phyloP scores from a whole-genome alignment of 2,797 vertebrate species.

The Melanotaenia pygmaea region DNA sequence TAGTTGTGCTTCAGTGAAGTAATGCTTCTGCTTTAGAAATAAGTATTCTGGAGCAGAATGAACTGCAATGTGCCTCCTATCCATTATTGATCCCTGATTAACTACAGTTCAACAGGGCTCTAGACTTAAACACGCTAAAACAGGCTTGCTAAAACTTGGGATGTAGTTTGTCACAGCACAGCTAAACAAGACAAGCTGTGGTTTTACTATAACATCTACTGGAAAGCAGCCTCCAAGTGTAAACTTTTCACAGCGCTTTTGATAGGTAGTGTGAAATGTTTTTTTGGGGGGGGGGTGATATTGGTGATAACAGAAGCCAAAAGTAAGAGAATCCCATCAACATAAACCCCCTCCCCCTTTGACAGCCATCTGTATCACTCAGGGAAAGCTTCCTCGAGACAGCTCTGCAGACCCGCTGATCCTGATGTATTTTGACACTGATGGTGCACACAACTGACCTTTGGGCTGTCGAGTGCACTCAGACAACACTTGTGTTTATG shows the following conservation, averaged over 20 bases:
- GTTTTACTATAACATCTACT: slow-evolving; percentile 3
- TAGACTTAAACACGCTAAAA: slow-evolving; percentile 26
- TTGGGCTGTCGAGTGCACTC: slow-evolving; percentile 72
- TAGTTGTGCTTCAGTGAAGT: slow-evolving; percentile 65
- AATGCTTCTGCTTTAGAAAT: slow-evolving; percentile 46
- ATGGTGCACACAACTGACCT: slow-evolving; percentile 77
- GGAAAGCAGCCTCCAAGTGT: slow-evolving; percentile 9
- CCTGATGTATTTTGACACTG: slow-evolving; percentile 80
- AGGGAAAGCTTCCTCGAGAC: slow-evolving; percentile 53
- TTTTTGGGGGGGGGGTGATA: slow-evolving; percentile 28
- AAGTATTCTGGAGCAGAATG: slow-evolving; percentile 59
- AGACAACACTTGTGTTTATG: slow-evolving; percentile 84
- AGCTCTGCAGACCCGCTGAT: slow-evolving; percentile 64
- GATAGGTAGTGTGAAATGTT: slow-evolving; percentile 31
- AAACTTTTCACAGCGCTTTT: slow-evolving; percentile 21
- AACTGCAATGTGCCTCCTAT: slow-evolving; percentile 61
- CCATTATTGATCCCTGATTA: slow-evolving; percentile 78
- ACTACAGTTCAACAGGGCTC: slow-evolving; percentile 47
- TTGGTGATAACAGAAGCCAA: slow-evolving; percentile 42
- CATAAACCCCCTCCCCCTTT: slow-evolving; percentile 9
- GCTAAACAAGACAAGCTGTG: neutral
- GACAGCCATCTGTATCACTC: slow-evolving; percentile 67
- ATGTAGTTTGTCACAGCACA: slow-evolving; percentile 11
- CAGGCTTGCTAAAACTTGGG: slow-evolving; percentile 26
- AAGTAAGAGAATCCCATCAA: slow-evolving; percentile 41